A percentile compares a stretch with the other conserved stretches of the same genome.
These are phyloP conservation scores for Xestia rhomboidea DNA, from an alignment of 2,888 invertebrate genomes.

Conservation along the genomic window DNA sequence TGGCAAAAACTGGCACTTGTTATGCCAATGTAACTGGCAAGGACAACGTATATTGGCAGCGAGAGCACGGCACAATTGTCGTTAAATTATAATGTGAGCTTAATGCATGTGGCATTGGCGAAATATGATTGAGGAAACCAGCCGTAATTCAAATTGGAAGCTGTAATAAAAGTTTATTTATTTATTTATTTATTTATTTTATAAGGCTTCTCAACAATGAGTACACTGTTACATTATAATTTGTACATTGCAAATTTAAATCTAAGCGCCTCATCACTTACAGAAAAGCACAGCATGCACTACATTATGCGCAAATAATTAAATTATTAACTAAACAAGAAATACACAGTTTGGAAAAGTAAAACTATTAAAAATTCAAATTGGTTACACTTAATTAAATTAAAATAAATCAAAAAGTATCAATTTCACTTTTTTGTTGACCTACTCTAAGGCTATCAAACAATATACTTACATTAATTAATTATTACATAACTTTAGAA, in stretches of 20 bases:
- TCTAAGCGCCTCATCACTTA: too few relatives aligned
- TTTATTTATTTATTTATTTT: too few relatives aligned
- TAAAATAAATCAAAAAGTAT: too few relatives aligned
- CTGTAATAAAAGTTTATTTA: constrained; percentile 40
- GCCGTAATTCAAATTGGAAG: constrained; percentile 51
- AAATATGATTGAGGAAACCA: constrained; percentile 47
- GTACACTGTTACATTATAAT: too few relatives aligned
- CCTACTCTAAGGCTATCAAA: constrained; percentile 22
- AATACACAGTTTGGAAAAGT: too few relatives aligned
- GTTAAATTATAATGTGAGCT: constrained; percentile 44
- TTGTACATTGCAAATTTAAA: too few relatives aligned
- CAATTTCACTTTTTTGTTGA: constrained; percentile 49
- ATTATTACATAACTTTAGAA: constrained; percentile 59
- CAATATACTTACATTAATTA: constrained; percentile 60
- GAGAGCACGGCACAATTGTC: constrained; percentile 36
- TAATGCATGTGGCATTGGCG: constrained; percentile 56
- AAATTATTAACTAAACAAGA: too few relatives aligned
- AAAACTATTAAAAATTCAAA: too few relatives aligned
- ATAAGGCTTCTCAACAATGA: too few relatives aligned
- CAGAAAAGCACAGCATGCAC: too few relatives aligned
- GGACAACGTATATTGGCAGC: constrained; percentile 61
- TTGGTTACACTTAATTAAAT: too few relatives aligned
- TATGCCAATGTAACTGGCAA: constrained; percentile 70
- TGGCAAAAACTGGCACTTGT: constrained; percentile 79
- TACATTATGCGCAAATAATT: too few relatives aligned